Evolutionary conservation across 2,888 invertebrate genomes (phyloP).

Genomic region (Drosophila neoperkinsi): DNA sequence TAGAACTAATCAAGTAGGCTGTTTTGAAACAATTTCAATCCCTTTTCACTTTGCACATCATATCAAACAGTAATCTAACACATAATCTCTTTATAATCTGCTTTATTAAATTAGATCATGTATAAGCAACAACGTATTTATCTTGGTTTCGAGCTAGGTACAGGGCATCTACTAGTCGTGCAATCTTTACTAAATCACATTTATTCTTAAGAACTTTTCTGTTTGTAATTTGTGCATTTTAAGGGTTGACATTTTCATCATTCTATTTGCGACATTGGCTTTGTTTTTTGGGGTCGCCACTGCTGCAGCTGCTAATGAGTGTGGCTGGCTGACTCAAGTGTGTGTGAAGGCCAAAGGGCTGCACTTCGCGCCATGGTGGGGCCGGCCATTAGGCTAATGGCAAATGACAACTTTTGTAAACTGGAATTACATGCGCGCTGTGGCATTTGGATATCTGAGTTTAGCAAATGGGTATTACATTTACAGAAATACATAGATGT

Average conservation of each 20-base stretch:
- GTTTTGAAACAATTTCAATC: not conserved
- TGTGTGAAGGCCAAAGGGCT: conserved; percentile 39
- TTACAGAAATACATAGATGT: not conserved
- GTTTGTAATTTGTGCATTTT: conserved; percentile 42
- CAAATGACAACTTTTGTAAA: conserved; percentile 43
- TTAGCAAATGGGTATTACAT: not conserved
- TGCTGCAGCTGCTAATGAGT: conserved; percentile 44
- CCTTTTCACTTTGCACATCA: not conserved
- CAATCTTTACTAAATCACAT: not conserved
- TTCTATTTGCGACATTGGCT: conserved; percentile 41
- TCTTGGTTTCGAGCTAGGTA: not conserved
- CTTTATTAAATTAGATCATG: not conserved
- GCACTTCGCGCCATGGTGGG: conserved; percentile 29
- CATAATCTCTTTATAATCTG: not conserved
- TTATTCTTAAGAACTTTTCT: conserved; percentile 6
- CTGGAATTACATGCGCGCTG: conserved; percentile 42
- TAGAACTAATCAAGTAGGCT: not conserved
- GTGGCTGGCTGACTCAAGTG: conserved; percentile 39
- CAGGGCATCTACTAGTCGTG: not conserved
- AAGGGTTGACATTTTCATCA: conserved; percentile 39
- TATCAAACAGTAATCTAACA: not conserved
- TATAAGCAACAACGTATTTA: not conserved
- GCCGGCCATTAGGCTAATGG: conserved; percentile 54
- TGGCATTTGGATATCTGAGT: conserved; percentile 17
- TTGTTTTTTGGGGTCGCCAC: conserved; percentile 34